Percentiles rank a stretch among this genome's conserved stretches.
These are phyloP conservation scores for Macrosoma leucophasiata DNA, from an alignment of 2,888 invertebrate genomes.

Conservation along the genomic window DNA sequence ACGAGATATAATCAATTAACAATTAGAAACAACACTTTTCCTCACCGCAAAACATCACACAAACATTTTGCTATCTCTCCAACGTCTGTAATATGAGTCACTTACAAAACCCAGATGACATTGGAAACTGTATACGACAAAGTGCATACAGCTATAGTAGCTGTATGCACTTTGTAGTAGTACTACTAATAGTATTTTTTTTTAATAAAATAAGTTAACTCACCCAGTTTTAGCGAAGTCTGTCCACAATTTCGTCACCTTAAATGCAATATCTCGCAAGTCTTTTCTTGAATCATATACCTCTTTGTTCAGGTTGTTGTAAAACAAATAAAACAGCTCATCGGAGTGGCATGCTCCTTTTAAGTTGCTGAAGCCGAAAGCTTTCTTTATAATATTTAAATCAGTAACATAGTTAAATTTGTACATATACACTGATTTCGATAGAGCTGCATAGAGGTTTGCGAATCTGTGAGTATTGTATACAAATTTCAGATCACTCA, in stretches of 20 bases:
- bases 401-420: constrained; percentile 45
- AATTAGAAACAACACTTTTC: too few species aligned
- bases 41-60: too few species aligned
- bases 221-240: constrained; percentile 65
- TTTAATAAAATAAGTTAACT: constrained; percentile 16
- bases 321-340: constrained; percentile 63
- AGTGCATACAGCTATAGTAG: too few species aligned
- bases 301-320: constrained; percentile 42
- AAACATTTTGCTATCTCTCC: too few species aligned
- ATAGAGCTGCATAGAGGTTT: constrained; percentile 22
- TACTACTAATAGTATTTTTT: not conserved
- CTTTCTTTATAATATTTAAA: constrained; percentile 43
- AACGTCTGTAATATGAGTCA: too few species aligned
- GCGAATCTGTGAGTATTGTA: constrained; percentile 30
- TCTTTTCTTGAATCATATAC: constrained; percentile 39
- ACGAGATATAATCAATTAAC: too few species aligned
- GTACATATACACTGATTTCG: constrained; percentile 40
- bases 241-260: constrained; percentile 58
- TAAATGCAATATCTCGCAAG: constrained; percentile 40
- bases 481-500: constrained; percentile 29
- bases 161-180: too few species aligned
- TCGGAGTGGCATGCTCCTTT: constrained; percentile 65
- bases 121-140: too few species aligned
- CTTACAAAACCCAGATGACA: too few species aligned
- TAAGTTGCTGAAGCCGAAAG: constrained; percentile 27